Percentiles rank a stretch among this genome's conserved stretches.
Conservation (phyloP, 64 coral and sea anemone genomes). For the Pachyseris speciosa region DNA sequence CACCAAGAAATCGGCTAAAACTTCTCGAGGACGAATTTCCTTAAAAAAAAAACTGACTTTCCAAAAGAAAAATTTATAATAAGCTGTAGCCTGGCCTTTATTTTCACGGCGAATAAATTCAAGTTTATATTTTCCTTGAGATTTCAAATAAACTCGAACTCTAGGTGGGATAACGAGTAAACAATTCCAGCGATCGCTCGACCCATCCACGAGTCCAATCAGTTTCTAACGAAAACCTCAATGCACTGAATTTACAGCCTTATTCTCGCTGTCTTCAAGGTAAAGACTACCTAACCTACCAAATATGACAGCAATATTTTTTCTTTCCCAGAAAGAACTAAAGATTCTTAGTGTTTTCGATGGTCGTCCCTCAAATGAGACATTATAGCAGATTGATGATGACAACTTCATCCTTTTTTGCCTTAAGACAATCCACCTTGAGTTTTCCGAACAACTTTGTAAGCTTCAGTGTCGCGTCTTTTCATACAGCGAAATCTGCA, state of each 20-base stretch:
- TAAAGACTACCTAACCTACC: background rate
- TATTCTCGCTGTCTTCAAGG: background rate
- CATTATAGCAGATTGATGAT: constrained; percentile 13
- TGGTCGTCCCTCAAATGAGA: background rate
- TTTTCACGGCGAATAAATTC: background rate
- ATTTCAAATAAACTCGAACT: constrained; percentile 51
- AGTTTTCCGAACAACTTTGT: background rate
- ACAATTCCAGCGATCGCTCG: background rate
- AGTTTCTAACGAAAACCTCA: background rate
- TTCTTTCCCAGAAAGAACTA: constrained; percentile 17
- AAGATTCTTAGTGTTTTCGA: background rate
- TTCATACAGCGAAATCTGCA: background rate
- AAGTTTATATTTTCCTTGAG: constrained; percentile 23
- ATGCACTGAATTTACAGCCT: background rate
- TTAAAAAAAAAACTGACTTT: background rate
- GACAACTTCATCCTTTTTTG: constrained; percentile 22
- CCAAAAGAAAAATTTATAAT: background rate
- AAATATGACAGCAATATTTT: constrained; percentile 19
- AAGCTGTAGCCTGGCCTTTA: too few relatives aligned
- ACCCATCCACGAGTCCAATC: background rate
- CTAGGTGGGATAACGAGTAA: constrained; percentile 23
- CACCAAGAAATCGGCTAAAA: background rate
- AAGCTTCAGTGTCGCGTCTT: background rate
- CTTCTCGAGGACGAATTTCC: background rate
- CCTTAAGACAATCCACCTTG: background rate